These are phyloP conservation scores for Ondatra zibethicus DNA, from an alignment of 2,113 vertebrate genomes.

Conservation along the genomic window DNA sequence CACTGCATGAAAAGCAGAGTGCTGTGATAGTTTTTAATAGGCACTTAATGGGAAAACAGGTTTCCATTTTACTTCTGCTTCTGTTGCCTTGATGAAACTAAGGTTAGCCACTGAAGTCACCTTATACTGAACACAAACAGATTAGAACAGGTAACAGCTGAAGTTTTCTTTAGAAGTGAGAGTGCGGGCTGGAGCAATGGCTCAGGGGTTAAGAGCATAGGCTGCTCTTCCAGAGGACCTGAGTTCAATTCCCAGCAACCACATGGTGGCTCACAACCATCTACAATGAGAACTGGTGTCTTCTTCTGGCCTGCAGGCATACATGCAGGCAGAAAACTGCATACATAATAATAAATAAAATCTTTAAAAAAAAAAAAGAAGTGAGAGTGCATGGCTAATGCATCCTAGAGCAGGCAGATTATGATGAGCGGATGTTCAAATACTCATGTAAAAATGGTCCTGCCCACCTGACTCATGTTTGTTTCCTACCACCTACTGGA, in stretches of 20 bases:
- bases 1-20: background rate
- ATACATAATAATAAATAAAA: too few species aligned
- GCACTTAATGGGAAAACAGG: background rate
- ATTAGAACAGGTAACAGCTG: background rate
- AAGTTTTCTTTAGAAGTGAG: conserved; percentile 26
- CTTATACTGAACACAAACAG: background rate
- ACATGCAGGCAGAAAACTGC: too few species aligned
- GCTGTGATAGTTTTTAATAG: background rate
- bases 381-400: background rate
- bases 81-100: background rate
- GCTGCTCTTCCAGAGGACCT: too few species aligned
- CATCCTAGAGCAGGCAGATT: background rate
- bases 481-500: background rate
- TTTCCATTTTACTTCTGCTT: background rate
- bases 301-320: too few species aligned
- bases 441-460: background rate
- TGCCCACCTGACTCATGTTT: background rate
- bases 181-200: too few species aligned
- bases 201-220: too few species aligned
- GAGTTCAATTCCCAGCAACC: too few species aligned
- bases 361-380: too few species aligned
- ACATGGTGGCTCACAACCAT: too few species aligned
- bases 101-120: background rate
- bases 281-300: too few species aligned
- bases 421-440: background rate